Evolutionary conservation across 2,113 vertebrate genomes (phyloP).

Genomic region (Gnathonemus echidnorhynchus): DNA sequence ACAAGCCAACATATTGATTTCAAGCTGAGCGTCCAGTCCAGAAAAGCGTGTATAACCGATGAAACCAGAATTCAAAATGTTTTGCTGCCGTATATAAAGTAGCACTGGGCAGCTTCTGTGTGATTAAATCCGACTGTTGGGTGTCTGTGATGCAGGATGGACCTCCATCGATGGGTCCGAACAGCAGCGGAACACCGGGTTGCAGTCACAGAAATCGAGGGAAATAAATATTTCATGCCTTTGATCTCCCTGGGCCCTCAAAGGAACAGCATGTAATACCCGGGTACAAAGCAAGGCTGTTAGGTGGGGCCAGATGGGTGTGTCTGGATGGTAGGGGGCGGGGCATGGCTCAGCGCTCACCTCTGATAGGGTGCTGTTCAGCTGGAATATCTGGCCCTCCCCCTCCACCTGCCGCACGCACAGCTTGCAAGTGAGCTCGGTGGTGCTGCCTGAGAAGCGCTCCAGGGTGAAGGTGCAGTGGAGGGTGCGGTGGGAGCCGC

Average conservation of each 20-base stretch:
- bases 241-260: not conserved
- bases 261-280: not conserved
- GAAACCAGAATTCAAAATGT: not conserved
- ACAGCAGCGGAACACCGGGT: not conserved
- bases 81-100: not conserved
- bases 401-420: slow-evolving; percentile 89
- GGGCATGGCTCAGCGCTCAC: slow-evolving; percentile 36
- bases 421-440: slow-evolving; percentile 83
- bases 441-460: slow-evolving; percentile 72
- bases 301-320: not conserved
- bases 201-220: not conserved
- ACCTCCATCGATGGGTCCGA: not conserved
- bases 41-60: not conserved
- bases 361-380: slow-evolving; percentile 77
- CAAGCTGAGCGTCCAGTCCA: not conserved
- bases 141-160: not conserved
- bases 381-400: slow-evolving; percentile 92
- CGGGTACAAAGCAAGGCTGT: not conserved
- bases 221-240: not conserved
- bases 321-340: not conserved
- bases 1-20: not conserved
- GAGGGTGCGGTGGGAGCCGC: slow-evolving; percentile 78
- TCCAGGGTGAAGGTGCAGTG: slow-evolving; percentile 90
- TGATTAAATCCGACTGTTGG: not conserved
- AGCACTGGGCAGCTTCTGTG: not conserved